phyloP scores from a whole-genome alignment of 2,797 vertebrate species.

The Rhinoraja longicauda region DNA sequence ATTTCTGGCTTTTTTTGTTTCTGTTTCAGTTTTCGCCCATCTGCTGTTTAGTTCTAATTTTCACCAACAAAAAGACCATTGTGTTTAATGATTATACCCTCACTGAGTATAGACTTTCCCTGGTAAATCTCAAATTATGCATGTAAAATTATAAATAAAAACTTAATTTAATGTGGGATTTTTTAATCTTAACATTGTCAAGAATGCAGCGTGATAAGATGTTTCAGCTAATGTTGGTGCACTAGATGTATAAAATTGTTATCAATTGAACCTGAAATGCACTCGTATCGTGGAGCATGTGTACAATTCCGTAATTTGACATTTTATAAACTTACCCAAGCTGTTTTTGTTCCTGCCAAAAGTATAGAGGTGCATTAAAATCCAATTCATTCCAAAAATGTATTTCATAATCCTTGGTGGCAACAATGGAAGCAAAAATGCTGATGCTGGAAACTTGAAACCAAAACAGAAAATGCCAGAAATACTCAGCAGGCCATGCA shows the following conservation, averaged over 20 bases:
- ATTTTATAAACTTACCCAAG: not conserved
- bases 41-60: too few species aligned
- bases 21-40: too few species aligned
- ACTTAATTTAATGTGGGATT: not conserved
- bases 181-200: not conserved
- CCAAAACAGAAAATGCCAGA: too few species aligned
- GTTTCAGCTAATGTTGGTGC: not conserved
- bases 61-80: not conserved
- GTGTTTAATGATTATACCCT: not conserved
- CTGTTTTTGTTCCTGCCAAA: not conserved
- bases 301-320: not conserved
- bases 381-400: not conserved
- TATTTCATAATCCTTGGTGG: not conserved
- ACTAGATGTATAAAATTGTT: not conserved
- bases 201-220: not conserved
- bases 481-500: too few species aligned
- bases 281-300: not conserved
- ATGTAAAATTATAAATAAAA: not conserved
- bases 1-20: too few species aligned
- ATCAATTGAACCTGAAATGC: not conserved
- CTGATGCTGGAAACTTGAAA: too few species aligned
- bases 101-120: not conserved
- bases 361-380: not conserved
- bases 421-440: not conserved
- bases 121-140: not conserved